Conservation (phyloP, 2,888 invertebrate genomes). For the Myathropa florea region DNA sequence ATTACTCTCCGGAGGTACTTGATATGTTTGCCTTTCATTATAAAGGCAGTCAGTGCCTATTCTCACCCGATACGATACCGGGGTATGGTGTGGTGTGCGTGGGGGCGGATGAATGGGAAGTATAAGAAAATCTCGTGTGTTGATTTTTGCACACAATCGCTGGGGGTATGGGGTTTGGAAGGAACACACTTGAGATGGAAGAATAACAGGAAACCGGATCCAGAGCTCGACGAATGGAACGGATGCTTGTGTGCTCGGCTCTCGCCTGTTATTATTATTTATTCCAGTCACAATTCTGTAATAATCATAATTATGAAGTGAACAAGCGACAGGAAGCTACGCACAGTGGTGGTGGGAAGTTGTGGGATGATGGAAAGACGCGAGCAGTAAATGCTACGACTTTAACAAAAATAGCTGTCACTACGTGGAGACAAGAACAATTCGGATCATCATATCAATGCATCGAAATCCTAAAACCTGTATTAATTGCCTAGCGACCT, state of each 20-base stretch:
- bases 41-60: constrained; percentile 48
- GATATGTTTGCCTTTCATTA: constrained; percentile 66
- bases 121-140: constrained; percentile 13
- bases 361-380: neutral
- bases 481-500: no score
- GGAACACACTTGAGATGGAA: constrained; percentile 15
- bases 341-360: constrained; percentile 28
- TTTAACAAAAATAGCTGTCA: no score
- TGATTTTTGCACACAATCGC: constrained; percentile 33
- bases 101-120: neutral
- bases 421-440: no score
- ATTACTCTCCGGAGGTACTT: constrained; percentile 64
- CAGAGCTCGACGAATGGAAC: constrained; percentile 24
- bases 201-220: constrained; percentile 38
- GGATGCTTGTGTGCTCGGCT: constrained; percentile 41
- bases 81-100: neutral
- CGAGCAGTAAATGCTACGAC: no score
- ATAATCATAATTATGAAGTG: constrained; percentile 51
- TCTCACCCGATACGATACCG: neutral
- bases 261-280: constrained; percentile 53
- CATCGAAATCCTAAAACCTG: no score
- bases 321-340: neutral
- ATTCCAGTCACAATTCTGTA: constrained; percentile 50
- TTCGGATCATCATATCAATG: no score
- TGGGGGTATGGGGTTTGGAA: neutral